Evolutionary conservation across 2,113 vertebrate species (phyloP).

Genomic region (human): GRCh38 chr15:65534501-65535000

Average conservation of each 20-base stretch:
- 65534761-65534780: neutral
- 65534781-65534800: slow-evolving; percentile 16
- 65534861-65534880: neutral
- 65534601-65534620: neutral
- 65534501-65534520: neutral
- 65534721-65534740: neutral
- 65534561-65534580: neutral
- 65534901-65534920: neutral
- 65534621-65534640: neutral
- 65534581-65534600: neutral
- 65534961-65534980: neutral
- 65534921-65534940: neutral
- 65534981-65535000: neutral
- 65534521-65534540: neutral
- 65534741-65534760: neutral
- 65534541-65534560: neutral
- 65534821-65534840: slow-evolving; percentile 35
- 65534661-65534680: neutral
- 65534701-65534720: neutral
- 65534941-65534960: neutral
- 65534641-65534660: neutral
- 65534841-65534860: slow-evolving; percentile 28
- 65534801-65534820: slow-evolving; percentile 25
- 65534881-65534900: neutral
- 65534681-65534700: neutral